Conservation (phyloP, 2,888 invertebrate genomes). For the Eupeodes luniger region DNA sequence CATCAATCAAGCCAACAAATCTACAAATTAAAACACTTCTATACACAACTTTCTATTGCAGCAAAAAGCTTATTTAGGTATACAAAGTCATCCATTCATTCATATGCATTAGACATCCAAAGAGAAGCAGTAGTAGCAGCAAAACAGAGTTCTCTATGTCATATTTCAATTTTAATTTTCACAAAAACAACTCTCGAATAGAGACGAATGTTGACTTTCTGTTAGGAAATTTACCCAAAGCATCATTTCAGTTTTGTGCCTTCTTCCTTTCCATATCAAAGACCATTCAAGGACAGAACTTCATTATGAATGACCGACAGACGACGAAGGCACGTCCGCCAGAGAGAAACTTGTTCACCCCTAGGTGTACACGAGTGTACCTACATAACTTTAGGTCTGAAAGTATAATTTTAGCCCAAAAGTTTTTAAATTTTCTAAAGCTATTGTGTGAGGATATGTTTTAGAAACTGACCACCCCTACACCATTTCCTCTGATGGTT, state of each 20-base stretch:
- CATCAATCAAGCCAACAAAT: conserved; percentile 48
- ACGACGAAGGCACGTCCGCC: not conserved
- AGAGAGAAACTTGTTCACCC: not conserved
- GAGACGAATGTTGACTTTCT: not conserved
- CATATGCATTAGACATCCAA: conserved; percentile 4
- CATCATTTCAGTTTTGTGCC: not conserved
- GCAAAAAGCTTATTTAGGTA: not conserved
- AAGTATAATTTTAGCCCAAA: conserved; percentile 2
- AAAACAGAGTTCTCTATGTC: conserved; percentile 25
- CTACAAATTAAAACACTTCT: conserved; percentile 54
- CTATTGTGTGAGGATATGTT: not conserved
- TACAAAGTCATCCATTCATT: conserved; percentile 8
- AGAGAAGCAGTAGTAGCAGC: not conserved
- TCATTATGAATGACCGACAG: conserved; percentile 28
- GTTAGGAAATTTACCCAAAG: too few species aligned
- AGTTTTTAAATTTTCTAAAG: not conserved
- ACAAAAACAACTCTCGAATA: conserved; percentile 38
- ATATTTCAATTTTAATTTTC: conserved; percentile 52
- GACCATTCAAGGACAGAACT: conserved; percentile 40
- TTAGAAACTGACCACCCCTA: not conserved
- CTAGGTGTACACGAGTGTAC: not conserved
- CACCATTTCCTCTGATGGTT: not conserved
- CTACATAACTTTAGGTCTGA: not conserved
- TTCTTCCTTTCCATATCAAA: conserved; percentile 7
- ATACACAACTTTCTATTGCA: not conserved